Evolutionary conservation across 2,797 vertebrate species (phyloP), one percentile per base, ranked within the genome.

Genomic region (Vultur gryphus): DNA sequence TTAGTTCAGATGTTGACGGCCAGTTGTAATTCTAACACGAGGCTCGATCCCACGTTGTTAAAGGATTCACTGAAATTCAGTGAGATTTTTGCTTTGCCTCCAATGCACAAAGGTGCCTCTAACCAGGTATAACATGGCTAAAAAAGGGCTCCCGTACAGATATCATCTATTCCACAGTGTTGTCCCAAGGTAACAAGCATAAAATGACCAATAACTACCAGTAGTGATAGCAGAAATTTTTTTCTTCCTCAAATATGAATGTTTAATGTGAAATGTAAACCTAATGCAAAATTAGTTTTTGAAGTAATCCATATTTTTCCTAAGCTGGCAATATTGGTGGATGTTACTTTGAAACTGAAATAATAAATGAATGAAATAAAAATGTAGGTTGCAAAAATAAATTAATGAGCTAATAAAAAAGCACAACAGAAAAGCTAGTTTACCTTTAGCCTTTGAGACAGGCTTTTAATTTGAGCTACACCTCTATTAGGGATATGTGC

Each of bases 351-450:
- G 86, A 73, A 94, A 80, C 73, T 69, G 28, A 82, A 91, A 54
- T 80, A 89, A 76, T 76, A 79, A 89, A 83, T 73, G 41, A 90
- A 87, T 48, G 35, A 96, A 94, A 96, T 96, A 92, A 94, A 95
- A 91, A 87, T 6, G 37, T 89, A 67, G 37, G 18, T 70, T 87
- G 70, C 82, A 67, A 75, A 80, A 75, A 84, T 43, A 95, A 96
- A 96, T 90, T 95, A 94, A 96, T 95, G 93, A 92, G 65, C 75
- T 92, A 95, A 97, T 96, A 96, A 97, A 93, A 77, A 80, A 85
- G 73, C 91, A 79, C 73, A 95, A 85, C 58, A 61, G 80, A 91
- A 93, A 72, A 96, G 62, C 59, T 91, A 43, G 52, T 91, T 95
- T 97, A 96, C 93, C 83, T 95, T 90, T 91, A 89, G 87, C 91